Base-by-base conservation (phyloP, 1,140 invertebrate species). In the Aphaenogaster ashmeadi region DNA sequence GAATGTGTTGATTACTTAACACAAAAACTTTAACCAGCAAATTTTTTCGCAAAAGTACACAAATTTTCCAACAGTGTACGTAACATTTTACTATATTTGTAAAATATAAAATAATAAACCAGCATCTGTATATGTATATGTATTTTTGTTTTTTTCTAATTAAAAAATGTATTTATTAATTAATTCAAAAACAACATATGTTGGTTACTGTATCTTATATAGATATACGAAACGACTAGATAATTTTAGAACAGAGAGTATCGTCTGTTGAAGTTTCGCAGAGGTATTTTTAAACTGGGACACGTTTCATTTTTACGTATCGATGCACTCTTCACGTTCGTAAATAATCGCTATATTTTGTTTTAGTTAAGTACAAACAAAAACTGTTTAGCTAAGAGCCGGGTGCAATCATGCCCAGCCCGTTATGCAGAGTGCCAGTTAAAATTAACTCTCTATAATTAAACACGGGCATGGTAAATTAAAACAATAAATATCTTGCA, bases 401-500 rank as follows among this genome's bases (percentile, higher is more conserved):
- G 62, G 54, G 54, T 71, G 72, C 67, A 81, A 66, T 60, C 81
- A 50, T 81, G 74, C 62, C 66, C 58, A 36, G 67, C 41, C n/a
- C 50, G 71, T 89, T 79, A 72, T 66, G 72, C 60, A 33, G 50
- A 15, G 47, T 93, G 89, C 90, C 88, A 84, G 89, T 85, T 90
- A 89, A 92, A 94, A 94, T 94, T 93, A 94, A 94, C 93, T 93
- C 91, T 94, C 93, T 91, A 94, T 94, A 94, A 94, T 94, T 94
- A 94, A 94, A 94, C 93, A 92, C 81, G 86, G 89, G 72, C 89
- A 56, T 87, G 92, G 92, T 94, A 93, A 94, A 94, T 94, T 94
- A 94, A 94, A 94, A 94, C 93, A 92, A 94, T 94, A 94, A 94
- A 94, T 94, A 94, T 91, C 86, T 80, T 62, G 83, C 86, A 47